These are phyloP conservation scores for Eristalis arbustorum DNA, from an alignment of 2,888 invertebrate genomes.

Conservation along the genomic window DNA sequence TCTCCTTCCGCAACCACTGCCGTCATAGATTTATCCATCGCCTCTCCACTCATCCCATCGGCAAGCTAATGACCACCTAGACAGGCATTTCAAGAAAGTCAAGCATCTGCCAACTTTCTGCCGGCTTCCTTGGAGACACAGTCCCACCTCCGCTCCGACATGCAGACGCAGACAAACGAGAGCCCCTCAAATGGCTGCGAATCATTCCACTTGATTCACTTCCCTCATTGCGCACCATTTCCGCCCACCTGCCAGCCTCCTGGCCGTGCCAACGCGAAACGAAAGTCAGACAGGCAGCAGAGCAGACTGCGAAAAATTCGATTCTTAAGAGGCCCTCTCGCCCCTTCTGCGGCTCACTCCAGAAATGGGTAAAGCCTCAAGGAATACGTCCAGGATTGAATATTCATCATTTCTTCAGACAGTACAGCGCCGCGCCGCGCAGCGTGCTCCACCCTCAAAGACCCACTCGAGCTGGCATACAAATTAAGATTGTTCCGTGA, in stretches of 20 bases:
- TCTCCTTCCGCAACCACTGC: no score
- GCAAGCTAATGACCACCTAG: no score
- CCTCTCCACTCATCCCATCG: no score
- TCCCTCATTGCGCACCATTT: conserved; percentile 21
- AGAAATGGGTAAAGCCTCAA: conserved; percentile 9
- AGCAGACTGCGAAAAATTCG: conserved; percentile 54
- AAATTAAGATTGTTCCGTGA: conserved; percentile 50
- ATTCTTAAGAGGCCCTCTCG: conserved; percentile 39
- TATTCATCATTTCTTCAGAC: conserved; percentile 65
- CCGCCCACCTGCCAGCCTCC: background rate
- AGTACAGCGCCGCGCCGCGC: no score
- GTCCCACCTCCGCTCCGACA: conserved; percentile 8
- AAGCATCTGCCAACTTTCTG: background rate
- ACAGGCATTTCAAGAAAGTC: background rate
- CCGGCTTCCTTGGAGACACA: conserved; percentile 33
- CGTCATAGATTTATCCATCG: no score
- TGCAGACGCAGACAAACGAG: conserved; percentile 38
- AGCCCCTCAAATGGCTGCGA: conserved; percentile 54
- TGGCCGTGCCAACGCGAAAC: no score
- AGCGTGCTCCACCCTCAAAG: background rate
- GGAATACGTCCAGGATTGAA: conserved; percentile 49
- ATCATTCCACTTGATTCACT: conserved; percentile 65
- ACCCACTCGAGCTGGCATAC: conserved; percentile 20
- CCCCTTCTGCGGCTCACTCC: background rate
- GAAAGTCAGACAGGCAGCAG: background rate